Base-by-base conservation (phyloP, 2,113 vertebrate genomes). In the Chionomys nivalis region DNA sequence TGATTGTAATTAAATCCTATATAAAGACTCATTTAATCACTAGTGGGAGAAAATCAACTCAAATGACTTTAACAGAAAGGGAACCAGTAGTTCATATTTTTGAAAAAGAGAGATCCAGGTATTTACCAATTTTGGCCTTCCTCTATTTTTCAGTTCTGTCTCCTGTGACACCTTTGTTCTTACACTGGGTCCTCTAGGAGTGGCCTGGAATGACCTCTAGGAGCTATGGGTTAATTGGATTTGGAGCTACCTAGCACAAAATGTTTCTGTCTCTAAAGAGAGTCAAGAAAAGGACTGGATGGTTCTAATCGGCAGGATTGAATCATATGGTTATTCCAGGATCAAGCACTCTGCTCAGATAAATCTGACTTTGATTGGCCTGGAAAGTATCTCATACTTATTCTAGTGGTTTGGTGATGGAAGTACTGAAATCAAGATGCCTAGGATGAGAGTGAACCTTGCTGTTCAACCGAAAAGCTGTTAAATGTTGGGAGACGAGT, bases 1-100 rank as follows among this genome's bases (percentile, higher is more conserved):
- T 93, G 92, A 58, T 66, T 76, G 65, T 42, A 95, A 58, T 96
- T 87, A 96, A 94, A 93, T 95, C 52, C 36, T 82, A 21, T 87
- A 61, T 63, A 92, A 85, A 65, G 49, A 83, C 72, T 87, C 85
- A 44, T 87, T 96, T 92, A 82, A 24, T 96, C 83, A 33, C 44
- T 55, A 14, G 31, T 24, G 65, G 14, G 58, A 96, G 44, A 88
- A 94, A 93, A 95, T 95, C 55, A 93, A 55, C 76, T 96, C 31
- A 65, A 93, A 89, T 58, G n/a, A 72, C 76, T 93, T 78, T 14
- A 93, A n/a, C 39, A 72, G 39, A 96, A 96, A 42, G 17, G 26
- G 17, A 10, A 70, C 26, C 39, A 55, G 49, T 55, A 63, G 33
- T 61, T 91, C 85, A 52, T 12, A 82, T 44, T 89, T 96, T 85